Conservation (phyloP, 2,797 vertebrate genomes). For the Gallinago nigripennis region DNA sequence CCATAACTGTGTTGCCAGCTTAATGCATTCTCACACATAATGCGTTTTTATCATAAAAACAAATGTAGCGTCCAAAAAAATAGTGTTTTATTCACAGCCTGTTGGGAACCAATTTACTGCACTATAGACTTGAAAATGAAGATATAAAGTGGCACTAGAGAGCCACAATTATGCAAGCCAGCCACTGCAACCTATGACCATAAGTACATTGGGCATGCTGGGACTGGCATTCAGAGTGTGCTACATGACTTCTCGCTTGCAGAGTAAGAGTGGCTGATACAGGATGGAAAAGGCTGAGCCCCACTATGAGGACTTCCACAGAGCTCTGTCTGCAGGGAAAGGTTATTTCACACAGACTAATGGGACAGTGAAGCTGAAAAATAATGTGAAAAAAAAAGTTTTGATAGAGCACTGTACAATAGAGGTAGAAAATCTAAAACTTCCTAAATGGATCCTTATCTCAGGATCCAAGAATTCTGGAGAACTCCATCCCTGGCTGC, state of each 20-base stretch:
- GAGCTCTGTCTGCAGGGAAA: background rate
- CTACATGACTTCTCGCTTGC: background rate
- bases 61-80: background rate
- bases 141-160: background rate
- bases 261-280: background rate
- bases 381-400: accelerated
- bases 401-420: background rate
- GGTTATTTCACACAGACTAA: background rate
- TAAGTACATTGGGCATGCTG: background rate
- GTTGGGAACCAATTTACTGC: constrained; percentile 42
- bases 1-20: background rate
- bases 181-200: background rate
- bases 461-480: background rate
- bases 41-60: constrained; percentile 9
- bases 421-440: background rate
- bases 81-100: constrained; percentile 19
- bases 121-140: constrained; percentile 28
- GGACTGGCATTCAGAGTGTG: background rate
- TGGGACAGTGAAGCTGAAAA: background rate
- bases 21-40: background rate
- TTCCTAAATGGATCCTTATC: background rate
- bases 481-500: background rate
- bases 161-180: background rate
- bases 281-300: background rate
- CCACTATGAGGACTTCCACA: background rate